Conservation (phyloP, 2,888 invertebrate genomes). For the Erpobdella octoculata region DNA sequence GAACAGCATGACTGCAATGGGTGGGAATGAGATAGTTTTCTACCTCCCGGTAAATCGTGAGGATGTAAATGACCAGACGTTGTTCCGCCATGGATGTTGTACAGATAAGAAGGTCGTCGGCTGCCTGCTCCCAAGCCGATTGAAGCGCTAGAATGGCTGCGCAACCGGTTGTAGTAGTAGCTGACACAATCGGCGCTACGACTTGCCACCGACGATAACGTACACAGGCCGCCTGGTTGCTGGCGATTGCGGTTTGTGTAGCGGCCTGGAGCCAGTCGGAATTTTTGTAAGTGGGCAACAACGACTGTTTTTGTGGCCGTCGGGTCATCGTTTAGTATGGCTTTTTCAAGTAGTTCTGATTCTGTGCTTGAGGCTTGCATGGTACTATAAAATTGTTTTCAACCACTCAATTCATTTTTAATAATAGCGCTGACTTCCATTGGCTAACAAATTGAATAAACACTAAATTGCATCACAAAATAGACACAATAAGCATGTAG, state of each 20-base stretch:
- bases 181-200: constrained; percentile 27
- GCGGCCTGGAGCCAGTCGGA: background rate
- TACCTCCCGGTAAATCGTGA: constrained; percentile 15
- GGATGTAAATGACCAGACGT: background rate
- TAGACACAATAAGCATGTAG: no score
- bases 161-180: constrained; percentile 26
- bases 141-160: constrained; percentile 30
- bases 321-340: constrained; percentile 22
- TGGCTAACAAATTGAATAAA: no score
- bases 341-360: constrained; percentile 19
- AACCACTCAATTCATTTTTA: no score
- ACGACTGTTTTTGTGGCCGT: background rate
- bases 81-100: background rate
- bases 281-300: constrained; percentile 13
- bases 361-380: constrained; percentile 8
- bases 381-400: no score
- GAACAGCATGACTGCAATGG: constrained; percentile 25
- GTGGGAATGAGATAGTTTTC: constrained; percentile 30
- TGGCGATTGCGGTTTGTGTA: background rate
- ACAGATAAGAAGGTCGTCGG: constrained; percentile 14
- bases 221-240: constrained; percentile 5
- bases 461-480: no score
- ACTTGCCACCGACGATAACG: constrained; percentile 5
- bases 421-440: no score
- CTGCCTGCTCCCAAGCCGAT: constrained; percentile 24